Percentiles rank a stretch among this genome's conserved stretches.
These are phyloP conservation scores for Anguilla obscura DNA, from an alignment of 2,797 vertebrate genomes.

Conservation along the genomic window DNA sequence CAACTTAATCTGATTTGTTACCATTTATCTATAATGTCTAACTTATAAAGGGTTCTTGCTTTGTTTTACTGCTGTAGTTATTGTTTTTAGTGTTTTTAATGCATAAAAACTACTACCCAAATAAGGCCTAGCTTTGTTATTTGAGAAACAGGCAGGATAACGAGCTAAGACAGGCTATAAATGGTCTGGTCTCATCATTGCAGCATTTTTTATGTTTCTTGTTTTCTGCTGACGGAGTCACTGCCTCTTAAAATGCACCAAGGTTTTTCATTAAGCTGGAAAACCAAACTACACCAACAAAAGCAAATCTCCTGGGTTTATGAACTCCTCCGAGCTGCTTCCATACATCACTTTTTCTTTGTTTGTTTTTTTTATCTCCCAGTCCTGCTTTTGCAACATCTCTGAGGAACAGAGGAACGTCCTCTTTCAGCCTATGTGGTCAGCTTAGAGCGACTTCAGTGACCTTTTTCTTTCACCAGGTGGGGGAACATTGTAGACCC, in stretches of 20 bases:
- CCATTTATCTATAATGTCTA: neutral
- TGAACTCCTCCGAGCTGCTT: neutral
- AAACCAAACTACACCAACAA: neutral
- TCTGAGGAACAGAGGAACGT: neutral
- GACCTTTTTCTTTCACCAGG: neutral
- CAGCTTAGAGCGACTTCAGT: neutral
- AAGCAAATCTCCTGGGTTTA: neutral
- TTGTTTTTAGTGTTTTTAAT: neutral
- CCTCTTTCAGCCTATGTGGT: neutral
- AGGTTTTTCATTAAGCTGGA: neutral
- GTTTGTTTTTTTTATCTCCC: neutral
- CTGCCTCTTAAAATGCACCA: neutral
- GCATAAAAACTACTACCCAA: neutral
- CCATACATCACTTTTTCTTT: neutral
- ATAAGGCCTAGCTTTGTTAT: neutral
- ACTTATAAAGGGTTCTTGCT: neutral
- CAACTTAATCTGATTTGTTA: neutral
- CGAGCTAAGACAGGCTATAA: neutral
- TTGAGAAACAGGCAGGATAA: neutral
- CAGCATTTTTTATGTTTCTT: neutral
- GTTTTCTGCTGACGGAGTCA: neutral
- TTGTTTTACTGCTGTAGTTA: neutral
- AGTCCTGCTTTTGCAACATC: neutral
- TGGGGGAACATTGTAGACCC: neutral
- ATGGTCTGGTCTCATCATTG: neutral